Evolutionary conservation across 1,140 invertebrate species (phyloP).

Genomic region (Schlechtendalia chinensis): DNA sequence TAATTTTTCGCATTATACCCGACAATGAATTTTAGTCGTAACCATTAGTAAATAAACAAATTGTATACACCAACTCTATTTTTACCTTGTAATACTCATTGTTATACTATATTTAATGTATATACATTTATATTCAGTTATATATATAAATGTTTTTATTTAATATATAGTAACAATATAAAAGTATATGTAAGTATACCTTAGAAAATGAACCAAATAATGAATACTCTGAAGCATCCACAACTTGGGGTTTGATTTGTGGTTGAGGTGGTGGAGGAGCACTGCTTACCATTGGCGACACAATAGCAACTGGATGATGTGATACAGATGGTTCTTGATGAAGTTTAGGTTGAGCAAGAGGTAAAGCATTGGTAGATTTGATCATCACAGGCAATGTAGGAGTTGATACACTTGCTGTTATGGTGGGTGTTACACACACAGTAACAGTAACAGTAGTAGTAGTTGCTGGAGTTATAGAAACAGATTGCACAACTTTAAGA

Average conservation of each 20-base stretch:
- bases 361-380: conserved; percentile 30
- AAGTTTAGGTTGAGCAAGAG: conserved; percentile 43
- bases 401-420: conserved; percentile 11
- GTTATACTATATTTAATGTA: too few species aligned
- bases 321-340: conserved; percentile 25
- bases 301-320: conserved; percentile 36
- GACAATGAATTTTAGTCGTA: too few species aligned
- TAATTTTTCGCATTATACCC: too few species aligned
- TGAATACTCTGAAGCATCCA: conserved; percentile 41
- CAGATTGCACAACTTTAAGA: conserved; percentile 52
- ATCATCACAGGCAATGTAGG: background rate
- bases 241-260: conserved; percentile 34
- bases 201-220: conserved; percentile 48
- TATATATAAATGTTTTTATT: too few species aligned
- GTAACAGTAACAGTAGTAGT: conserved; percentile 53
- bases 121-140: too few species aligned
- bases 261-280: conserved; percentile 34
- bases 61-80: too few species aligned
- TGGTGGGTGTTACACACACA: conserved; percentile 50
- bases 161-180: too few species aligned
- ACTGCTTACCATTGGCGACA: conserved; percentile 42
- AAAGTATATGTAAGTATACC: conserved; percentile 1
- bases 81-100: too few species aligned
- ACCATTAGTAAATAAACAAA: too few species aligned
- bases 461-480: conserved; percentile 52